These are phyloP conservation scores for Lontra canadensis DNA, from an alignment of 2,113 vertebrate species.

Conservation along the genomic window DNA sequence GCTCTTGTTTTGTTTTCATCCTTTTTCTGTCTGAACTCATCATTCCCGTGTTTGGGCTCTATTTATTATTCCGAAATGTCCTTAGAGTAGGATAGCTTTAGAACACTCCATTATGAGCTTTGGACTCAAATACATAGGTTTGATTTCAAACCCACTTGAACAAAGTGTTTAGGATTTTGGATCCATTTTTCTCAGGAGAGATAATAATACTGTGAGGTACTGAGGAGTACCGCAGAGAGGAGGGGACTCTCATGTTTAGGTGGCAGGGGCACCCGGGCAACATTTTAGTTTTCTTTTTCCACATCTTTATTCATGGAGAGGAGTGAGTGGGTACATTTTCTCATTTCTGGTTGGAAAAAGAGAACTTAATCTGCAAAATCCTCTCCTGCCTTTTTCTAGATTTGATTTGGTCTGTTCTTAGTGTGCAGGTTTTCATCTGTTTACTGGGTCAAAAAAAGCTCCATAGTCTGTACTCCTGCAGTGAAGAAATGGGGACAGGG, in stretches of 20 bases:
- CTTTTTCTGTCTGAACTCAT: constrained; percentile 55
- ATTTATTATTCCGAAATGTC: constrained; percentile 45
- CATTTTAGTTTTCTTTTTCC: background rate
- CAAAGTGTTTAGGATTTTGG: background rate
- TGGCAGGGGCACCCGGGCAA: background rate
- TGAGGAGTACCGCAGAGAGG: background rate
- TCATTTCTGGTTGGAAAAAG: background rate
- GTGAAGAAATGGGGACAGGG: background rate
- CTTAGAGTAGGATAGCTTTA: background rate
- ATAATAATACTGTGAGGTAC: background rate
- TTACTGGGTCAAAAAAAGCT: background rate
- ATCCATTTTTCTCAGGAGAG: background rate
- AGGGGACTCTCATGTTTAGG: background rate
- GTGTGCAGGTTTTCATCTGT: background rate
- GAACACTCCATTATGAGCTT: background rate
- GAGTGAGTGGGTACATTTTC: background rate
- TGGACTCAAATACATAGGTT: background rate
- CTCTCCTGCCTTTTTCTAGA: background rate
- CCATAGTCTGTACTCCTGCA: background rate
- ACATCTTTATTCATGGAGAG: background rate
- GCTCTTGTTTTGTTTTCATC: constrained; percentile 64
- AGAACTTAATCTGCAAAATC: background rate
- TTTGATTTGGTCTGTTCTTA: background rate
- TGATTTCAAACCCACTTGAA: background rate
- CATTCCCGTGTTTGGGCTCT: background rate